phyloP scores from a whole-genome alignment of 2,888 invertebrate species.

The Rhingia rostrata region DNA sequence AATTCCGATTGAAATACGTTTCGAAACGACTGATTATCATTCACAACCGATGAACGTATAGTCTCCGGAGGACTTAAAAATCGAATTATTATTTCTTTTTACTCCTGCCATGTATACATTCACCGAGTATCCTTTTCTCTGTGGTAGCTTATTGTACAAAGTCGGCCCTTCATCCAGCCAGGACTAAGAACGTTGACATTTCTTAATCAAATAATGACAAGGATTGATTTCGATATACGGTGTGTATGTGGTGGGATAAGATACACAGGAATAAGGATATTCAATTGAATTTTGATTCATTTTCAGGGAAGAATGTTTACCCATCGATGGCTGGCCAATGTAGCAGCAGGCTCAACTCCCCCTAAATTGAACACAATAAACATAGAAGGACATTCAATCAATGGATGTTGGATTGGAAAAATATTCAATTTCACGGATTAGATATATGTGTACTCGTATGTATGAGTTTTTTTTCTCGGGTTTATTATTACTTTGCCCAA shows the following conservation, averaged over 20 bases:
- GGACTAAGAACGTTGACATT: constrained; percentile 44
- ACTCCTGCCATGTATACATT: constrained; percentile 7
- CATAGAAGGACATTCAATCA: constrained; percentile 45
- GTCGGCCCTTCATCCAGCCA: neutral
- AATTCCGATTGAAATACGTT: neutral
- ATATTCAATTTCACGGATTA: constrained; percentile 45
- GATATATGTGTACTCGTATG: neutral
- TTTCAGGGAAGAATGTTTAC: neutral
- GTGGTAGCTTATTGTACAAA: constrained; percentile 1
- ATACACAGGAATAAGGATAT: constrained; percentile 17
- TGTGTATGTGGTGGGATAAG: constrained; percentile 14
- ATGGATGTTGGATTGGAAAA: constrained; percentile 47
- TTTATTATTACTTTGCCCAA: constrained; percentile 18
- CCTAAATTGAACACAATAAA: constrained; percentile 13
- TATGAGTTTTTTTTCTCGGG: constrained; percentile 13
- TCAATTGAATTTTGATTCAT: constrained; percentile 48
- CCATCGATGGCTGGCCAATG: constrained; percentile 1
- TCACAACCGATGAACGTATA: constrained; percentile 5
- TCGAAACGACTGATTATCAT: constrained; percentile 35
- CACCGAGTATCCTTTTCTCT: constrained; percentile 12
- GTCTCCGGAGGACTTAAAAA: constrained; percentile 16
- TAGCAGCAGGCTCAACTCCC: neutral
- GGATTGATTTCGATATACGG: constrained; percentile 53
- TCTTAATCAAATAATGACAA: constrained; percentile 69
- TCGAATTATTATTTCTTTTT: constrained; percentile 46